phyloP scores from a whole-genome alignment of 2,113 vertebrate species.

The Alethe diademata region DNA sequence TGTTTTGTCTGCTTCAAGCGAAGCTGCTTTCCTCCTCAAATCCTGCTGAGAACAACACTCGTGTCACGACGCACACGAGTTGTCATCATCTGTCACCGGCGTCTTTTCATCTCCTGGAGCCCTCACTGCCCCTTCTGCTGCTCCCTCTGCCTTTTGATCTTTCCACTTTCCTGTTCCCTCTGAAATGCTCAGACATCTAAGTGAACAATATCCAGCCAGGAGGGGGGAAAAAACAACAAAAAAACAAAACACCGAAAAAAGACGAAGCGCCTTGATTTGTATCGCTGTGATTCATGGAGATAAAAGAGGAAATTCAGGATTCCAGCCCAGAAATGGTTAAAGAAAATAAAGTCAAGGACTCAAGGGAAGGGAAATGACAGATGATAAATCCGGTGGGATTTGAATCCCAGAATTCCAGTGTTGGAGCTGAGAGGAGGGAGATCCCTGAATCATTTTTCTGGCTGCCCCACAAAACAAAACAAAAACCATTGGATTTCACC shows the following conservation, averaged over 20 bases:
- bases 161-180: not conserved
- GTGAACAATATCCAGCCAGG: not conserved
- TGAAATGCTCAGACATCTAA: not conserved
- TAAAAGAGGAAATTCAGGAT: not conserved
- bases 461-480: accelerated
- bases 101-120: not conserved
- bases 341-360: not conserved
- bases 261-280: accelerated
- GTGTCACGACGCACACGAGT: not conserved
- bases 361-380: not conserved
- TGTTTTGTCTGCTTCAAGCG: not conserved
- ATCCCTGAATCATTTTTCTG: not conserved
- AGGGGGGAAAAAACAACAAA: too few species aligned
- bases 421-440: not conserved
- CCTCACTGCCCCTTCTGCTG: not conserved
- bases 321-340: not conserved
- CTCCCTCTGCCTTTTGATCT: not conserved
- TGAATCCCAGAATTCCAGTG: not conserved
- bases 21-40: not conserved
- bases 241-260: not conserved
- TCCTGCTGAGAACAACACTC: not conserved
- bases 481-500: not conserved
- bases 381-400: not conserved
- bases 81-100: not conserved
- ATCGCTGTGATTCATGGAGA: accelerated